A percentile compares a stretch with the other conserved stretches of the same genome.
Conservation (phyloP, 2,888 invertebrate genomes). For the Nysson spinosus region DNA sequence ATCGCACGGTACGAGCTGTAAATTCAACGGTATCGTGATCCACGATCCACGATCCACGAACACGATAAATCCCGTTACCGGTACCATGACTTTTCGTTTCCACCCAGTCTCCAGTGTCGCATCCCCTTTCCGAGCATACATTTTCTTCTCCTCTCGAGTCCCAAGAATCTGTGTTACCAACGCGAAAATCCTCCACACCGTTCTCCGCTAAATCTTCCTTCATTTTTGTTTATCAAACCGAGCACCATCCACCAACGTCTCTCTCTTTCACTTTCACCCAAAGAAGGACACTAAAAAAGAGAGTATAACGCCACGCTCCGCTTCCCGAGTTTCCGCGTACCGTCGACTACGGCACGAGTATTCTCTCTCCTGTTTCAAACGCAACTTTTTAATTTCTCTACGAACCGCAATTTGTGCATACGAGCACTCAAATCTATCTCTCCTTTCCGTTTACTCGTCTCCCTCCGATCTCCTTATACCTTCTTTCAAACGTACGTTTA, state of each 20-base stretch:
- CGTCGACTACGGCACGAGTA: not conserved
- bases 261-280: too few species aligned
- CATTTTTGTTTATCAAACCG: too few species aligned
- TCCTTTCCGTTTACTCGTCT: not conserved
- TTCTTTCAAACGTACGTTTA: too few species aligned
- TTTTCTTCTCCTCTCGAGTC: slow-evolving; percentile 29
- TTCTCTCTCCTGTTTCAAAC: not conserved
- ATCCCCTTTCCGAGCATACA: slow-evolving; percentile 44
- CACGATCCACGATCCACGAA: slow-evolving; percentile 60
- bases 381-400: not conserved
- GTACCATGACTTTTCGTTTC: slow-evolving; percentile 51
- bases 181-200: too few species aligned
- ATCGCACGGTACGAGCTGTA: slow-evolving; percentile 49
- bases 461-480: not conserved
- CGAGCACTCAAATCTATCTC: not conserved
- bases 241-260: too few species aligned
- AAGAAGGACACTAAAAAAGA: too few species aligned
- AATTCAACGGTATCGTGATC: slow-evolving; percentile 57
- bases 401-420: slow-evolving; percentile 4
- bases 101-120: slow-evolving; percentile 38
- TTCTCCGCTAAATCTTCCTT: too few species aligned
- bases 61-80: slow-evolving; percentile 57
- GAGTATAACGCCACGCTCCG: too few species aligned
- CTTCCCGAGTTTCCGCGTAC: too few species aligned
- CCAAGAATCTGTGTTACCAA: too few species aligned